Evolutionary conservation across 2,888 invertebrate genomes (phyloP).

Genomic region (Drosophila meridiana): DNA sequence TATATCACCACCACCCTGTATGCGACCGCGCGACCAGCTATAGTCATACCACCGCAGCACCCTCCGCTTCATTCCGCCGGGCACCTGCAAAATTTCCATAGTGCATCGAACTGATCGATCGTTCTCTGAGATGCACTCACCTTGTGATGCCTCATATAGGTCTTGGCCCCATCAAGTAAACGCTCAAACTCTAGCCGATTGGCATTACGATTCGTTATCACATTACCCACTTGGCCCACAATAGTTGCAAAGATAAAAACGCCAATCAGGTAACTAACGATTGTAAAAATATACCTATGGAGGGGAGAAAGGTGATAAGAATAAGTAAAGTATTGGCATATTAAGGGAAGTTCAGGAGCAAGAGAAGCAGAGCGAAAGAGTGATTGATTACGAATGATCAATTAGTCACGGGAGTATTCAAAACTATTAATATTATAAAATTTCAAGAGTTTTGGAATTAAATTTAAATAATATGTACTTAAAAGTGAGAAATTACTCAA

Average conservation of each 20-base stretch:
- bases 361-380: neutral
- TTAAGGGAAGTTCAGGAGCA: neutral
- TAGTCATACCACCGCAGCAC: slow-evolving; percentile 99
- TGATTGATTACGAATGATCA: neutral
- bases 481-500: neutral
- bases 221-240: slow-evolving; percentile 98
- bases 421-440: neutral
- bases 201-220: slow-evolving; percentile 98
- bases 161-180: slow-evolving; percentile 97
- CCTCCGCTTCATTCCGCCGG: slow-evolving; percentile 97
- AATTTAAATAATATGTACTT: too few species aligned
- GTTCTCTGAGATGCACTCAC: slow-evolving; percentile 82
- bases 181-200: slow-evolving; percentile 97
- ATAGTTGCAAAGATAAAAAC: slow-evolving; percentile 99
- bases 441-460: neutral
- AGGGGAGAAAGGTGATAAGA: neutral
- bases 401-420: neutral
- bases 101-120: neutral
- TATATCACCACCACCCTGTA: slow-evolving; percentile 98
- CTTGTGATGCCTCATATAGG: slow-evolving; percentile 98
- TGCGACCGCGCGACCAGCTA: slow-evolving; percentile 97
- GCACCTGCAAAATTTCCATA: slow-evolving; percentile 83
- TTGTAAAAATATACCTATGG: slow-evolving; percentile 96
- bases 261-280: slow-evolving; percentile 98
- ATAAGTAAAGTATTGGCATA: neutral